Evolutionary conservation across 2,113 vertebrate species (phyloP), one percentile per base, ranked within the genome.

Genomic region (Platysternon megacephalum): DNA sequence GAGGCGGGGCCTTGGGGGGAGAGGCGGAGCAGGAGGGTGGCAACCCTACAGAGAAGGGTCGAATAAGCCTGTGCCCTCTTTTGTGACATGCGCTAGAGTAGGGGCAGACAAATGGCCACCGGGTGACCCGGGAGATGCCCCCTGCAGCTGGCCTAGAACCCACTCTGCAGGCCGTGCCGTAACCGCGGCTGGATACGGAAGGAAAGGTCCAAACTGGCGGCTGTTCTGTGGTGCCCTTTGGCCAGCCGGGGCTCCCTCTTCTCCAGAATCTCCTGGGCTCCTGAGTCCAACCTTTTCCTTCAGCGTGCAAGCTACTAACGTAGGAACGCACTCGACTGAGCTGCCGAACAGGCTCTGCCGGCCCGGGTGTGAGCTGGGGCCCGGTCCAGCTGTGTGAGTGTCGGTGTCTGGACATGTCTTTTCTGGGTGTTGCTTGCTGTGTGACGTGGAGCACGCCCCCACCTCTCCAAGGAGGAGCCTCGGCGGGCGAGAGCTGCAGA

Each of bases 321-420:
- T 84, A 79, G 52, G 44, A 52, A 88, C 95, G 91, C 46, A 68
- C 46, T 4, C 32, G 87, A 24, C 85, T 17, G 89, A 91, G 88
- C 93, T n/a, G 82, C 95, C 87, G 52, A 94, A 97, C 96, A 21
- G 95, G 97, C 90, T 97, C 90, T 83, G 85, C 96, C 76, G 86
- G 81, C 65, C 81, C 11, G 84, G n/a, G 91, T 88, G 86, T 24
- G 44, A 81, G n/a, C 16, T 2, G 28, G 61, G 5, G 0, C 44
- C 6, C 8, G 8, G 35, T 21, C 19, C n/a, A 11, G 65, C 72
- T 11, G n/a, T 80, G 85, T 32, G 39, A 29, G 55, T 11, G 29
- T 72, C 22, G 22, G 32, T 84, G 91, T 46, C 85, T 46, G 68
- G 61, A 49, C 91, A 44, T 92, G 89, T 10, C 13, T 29, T 78